Evolutionary conservation across 2,797 vertebrate species (phyloP).

Genomic region (Uromys caudimaculatus): DNA sequence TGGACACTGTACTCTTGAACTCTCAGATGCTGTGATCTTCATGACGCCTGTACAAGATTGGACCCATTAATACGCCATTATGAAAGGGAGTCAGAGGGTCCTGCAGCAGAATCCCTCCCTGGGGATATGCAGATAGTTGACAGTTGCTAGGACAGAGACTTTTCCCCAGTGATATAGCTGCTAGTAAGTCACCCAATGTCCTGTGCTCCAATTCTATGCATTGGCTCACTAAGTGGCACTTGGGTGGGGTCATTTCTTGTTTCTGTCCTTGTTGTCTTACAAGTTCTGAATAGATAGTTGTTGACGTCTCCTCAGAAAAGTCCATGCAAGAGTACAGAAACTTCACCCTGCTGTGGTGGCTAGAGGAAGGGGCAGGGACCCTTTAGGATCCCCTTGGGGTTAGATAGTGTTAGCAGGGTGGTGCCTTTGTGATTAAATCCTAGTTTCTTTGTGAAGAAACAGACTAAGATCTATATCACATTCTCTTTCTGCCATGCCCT

Average conservation of each 20-base stretch:
- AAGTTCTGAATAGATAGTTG: neutral
- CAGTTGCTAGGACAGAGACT: neutral
- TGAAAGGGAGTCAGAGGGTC: neutral
- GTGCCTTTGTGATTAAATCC: neutral
- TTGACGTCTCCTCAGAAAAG: neutral
- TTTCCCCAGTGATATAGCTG: neutral
- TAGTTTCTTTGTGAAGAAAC: neutral
- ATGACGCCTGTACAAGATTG: neutral
- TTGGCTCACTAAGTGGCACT: neutral
- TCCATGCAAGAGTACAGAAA: neutral
- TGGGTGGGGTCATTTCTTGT: neutral
- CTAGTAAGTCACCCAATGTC: too few relatives aligned
- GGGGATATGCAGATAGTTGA: neutral
- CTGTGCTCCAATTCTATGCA: neutral
- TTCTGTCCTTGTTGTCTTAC: neutral
- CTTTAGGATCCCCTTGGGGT: neutral
- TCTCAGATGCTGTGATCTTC: neutral
- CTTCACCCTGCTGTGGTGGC: too few relatives aligned
- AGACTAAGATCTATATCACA: neutral
- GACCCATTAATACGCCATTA: too few relatives aligned
- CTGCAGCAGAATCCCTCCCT: neutral
- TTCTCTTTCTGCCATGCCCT: neutral
- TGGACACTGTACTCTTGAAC: neutral
- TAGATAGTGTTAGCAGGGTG: neutral
- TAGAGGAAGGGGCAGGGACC: too few relatives aligned